Percentiles rank a stretch among this genome's conserved stretches.
Conservation (phyloP, 2,888 invertebrate species). For the Nemotelus pantherinus region DNA sequence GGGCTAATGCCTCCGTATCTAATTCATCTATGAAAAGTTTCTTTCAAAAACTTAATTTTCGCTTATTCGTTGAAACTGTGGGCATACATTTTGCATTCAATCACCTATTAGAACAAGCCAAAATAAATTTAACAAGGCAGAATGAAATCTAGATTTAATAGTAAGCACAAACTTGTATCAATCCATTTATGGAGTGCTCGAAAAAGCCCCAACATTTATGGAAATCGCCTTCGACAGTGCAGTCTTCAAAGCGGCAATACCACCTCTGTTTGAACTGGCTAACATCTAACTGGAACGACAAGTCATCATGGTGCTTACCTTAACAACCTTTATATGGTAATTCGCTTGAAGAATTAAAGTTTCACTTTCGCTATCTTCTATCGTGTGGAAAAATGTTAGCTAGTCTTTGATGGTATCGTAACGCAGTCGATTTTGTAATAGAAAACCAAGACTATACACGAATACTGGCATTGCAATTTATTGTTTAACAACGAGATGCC, state of each 20-base stretch:
- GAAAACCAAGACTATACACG: not conserved
- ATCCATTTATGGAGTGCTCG: not conserved
- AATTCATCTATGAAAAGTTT: too few species aligned
- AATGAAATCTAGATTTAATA: too few species aligned
- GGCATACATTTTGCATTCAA: too few species aligned
- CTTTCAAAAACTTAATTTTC: too few species aligned
- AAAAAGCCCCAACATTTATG: conserved; percentile 4
- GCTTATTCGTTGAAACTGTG: too few species aligned
- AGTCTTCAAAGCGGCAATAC: not conserved
- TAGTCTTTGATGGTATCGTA: not conserved
- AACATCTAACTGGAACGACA: not conserved
- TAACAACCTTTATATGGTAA: conserved; percentile 24
- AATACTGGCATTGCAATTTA: not conserved
- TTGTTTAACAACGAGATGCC: not conserved
- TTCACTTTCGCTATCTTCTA: conserved; percentile 18
- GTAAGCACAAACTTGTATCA: too few species aligned
- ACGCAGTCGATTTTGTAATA: conserved; percentile 1
- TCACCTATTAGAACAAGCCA: too few species aligned
- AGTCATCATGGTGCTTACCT: conserved; percentile 12
- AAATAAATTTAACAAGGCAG: too few species aligned
- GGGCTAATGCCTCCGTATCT: too few species aligned
- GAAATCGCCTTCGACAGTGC: not conserved
- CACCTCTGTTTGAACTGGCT: not conserved
- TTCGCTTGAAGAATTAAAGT: conserved; percentile 9
- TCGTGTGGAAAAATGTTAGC: not conserved